Conservation (phyloP, 1,140 invertebrate genomes). For the Lordiphosa clarofinis region DNA sequence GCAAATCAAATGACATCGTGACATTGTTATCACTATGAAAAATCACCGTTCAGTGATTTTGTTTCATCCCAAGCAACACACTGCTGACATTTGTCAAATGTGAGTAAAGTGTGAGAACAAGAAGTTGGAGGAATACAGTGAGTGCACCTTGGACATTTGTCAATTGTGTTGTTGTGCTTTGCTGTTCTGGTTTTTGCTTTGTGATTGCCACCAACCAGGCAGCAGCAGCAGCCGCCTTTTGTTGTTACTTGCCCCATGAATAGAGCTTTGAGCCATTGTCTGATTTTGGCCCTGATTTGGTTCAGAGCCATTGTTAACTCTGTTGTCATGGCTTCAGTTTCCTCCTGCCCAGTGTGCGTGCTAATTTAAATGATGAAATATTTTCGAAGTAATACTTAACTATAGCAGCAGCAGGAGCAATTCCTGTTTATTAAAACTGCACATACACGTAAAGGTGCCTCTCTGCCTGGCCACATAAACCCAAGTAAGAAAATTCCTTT, state of each 20-base stretch:
- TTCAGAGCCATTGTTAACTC: slow-evolving; percentile 24
- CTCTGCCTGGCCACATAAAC: slow-evolving; percentile 15
- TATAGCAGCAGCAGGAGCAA: background rate
- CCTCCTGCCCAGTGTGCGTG: slow-evolving; percentile 18
- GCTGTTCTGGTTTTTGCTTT: slow-evolving; percentile 33
- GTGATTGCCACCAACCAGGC: slow-evolving; percentile 23
- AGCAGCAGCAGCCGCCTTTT: slow-evolving; percentile 41
- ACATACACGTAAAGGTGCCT: slow-evolving; percentile 7
- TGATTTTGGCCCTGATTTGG: slow-evolving; percentile 36
- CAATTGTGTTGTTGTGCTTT: slow-evolving; percentile 54
- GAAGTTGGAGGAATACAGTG: background rate
- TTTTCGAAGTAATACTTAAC: slow-evolving; percentile 36
- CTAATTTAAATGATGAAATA: slow-evolving; percentile 73
- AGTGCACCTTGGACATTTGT: slow-evolving; percentile 64
- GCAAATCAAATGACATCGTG: slow-evolving; percentile 54
- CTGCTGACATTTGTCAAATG: slow-evolving; percentile 61
- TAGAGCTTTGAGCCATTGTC: slow-evolving; percentile 56
- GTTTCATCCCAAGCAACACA: slow-evolving; percentile 24
- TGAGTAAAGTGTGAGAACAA: slow-evolving; percentile 8
- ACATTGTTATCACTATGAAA: slow-evolving; percentile 51
- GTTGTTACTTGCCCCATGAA: slow-evolving; percentile 27
- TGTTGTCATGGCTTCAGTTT: slow-evolving; percentile 49
- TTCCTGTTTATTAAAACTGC: slow-evolving; percentile 46
- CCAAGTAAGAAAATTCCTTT: slow-evolving; percentile 32
- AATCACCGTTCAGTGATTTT: slow-evolving; percentile 62